A percentile compares a stretch with the other conserved stretches of the same genome.
Conservation (phyloP, 2,797 vertebrate genomes). For the Myiotriccus ornatus region DNA sequence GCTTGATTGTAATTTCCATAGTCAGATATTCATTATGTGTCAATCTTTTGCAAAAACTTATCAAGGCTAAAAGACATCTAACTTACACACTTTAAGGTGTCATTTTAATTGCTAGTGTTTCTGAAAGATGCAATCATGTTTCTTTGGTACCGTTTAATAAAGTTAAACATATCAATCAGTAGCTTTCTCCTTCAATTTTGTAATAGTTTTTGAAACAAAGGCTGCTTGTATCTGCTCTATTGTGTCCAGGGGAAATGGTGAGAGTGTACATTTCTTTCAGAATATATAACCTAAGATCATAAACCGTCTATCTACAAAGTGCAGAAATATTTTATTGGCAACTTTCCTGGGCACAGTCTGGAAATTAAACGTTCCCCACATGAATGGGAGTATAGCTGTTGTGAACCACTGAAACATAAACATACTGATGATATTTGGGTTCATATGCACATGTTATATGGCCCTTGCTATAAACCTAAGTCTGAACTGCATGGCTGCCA, state of each 20-base stretch:
- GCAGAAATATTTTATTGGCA: slow-evolving; percentile 60
- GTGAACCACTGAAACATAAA: slow-evolving; percentile 61
- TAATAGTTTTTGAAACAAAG: slow-evolving; percentile 46
- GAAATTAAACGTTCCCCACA: slow-evolving; percentile 47
- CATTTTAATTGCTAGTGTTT: slow-evolving; percentile 51
- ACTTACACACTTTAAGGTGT: not conserved
- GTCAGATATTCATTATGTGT: not conserved
- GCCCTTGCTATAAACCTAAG: slow-evolving; percentile 34
- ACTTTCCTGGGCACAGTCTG: slow-evolving; percentile 20
- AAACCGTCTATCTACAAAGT: slow-evolving; percentile 28
- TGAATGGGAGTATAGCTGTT: slow-evolving; percentile 34
- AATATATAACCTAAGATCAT: not conserved
- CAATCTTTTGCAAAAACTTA: slow-evolving; percentile 23
- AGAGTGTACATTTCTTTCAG: slow-evolving; percentile 20
- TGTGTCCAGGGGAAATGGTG: not conserved
- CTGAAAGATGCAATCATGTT: slow-evolving; percentile 23
- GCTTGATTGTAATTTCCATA: slow-evolving; percentile 17
- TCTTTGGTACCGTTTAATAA: slow-evolving; percentile 69
- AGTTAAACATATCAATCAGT: slow-evolving; percentile 78
- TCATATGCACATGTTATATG: slow-evolving; percentile 26
- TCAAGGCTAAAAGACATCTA: slow-evolving; percentile 19
- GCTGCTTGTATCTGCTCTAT: slow-evolving; percentile 4
- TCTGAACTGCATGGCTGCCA: slow-evolving; percentile 42
- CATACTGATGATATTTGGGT: slow-evolving; percentile 9
- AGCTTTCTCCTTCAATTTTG: slow-evolving; percentile 51